Evolutionary conservation across 2,888 invertebrate genomes (phyloP).

Genomic region (Acanthoscelides obtectus): DNA sequence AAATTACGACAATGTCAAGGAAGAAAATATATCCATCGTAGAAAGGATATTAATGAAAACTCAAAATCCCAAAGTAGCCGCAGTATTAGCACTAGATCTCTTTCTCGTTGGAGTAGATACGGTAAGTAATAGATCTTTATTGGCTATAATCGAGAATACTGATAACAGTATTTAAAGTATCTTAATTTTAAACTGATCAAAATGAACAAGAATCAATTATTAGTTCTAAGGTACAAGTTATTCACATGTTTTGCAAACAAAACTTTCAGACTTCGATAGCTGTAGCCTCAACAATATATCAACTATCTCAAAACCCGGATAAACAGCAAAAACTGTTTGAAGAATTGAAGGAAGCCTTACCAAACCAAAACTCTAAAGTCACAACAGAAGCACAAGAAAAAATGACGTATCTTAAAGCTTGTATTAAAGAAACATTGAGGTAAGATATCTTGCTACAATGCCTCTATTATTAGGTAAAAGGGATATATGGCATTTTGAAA

Average conservation of each 20-base stretch:
- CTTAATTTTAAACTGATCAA: no score
- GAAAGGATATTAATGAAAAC: slow-evolving; percentile 55
- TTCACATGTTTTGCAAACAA: background rate
- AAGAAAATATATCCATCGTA: slow-evolving; percentile 53
- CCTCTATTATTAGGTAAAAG: background rate
- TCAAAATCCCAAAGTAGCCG: slow-evolving; percentile 57
- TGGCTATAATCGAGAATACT: no score
- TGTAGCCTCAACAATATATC: slow-evolving; percentile 68
- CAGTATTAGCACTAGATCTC: slow-evolving; percentile 71
- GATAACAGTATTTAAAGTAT: no score
- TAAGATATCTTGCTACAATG: slow-evolving; percentile 34
- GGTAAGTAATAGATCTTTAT: no score
- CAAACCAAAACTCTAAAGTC: slow-evolving; percentile 52
- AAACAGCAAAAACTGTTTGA: slow-evolving; percentile 61
- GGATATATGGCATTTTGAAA: no score
- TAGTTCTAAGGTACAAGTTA: no score
- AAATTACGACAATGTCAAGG: slow-evolving; percentile 39
- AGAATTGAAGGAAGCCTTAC: slow-evolving; percentile 58
- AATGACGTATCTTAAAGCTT: slow-evolving; percentile 68
- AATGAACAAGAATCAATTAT: no score
- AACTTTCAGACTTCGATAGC: slow-evolving; percentile 63
- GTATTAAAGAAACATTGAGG: slow-evolving; percentile 74
- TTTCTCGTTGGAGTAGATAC: slow-evolving; percentile 79
- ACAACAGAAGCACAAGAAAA: slow-evolving; percentile 58
- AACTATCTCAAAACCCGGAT: slow-evolving; percentile 65